phyloP scores from a whole-genome alignment of 2,888 invertebrate species.

The Baccha elongata region DNA sequence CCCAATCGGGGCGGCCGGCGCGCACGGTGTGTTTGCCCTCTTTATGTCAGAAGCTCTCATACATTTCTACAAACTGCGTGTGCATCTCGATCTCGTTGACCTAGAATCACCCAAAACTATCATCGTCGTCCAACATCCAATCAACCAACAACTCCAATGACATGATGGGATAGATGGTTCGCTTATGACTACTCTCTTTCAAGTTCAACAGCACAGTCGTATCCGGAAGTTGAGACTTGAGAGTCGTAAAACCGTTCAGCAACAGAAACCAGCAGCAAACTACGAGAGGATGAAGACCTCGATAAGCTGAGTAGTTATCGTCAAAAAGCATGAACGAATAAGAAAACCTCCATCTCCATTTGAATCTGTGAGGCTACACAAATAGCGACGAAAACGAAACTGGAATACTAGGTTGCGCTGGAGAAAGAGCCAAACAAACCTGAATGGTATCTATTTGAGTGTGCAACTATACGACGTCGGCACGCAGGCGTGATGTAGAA shows the following conservation, averaged over 20 bases:
- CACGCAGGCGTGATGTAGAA: slow-evolving; percentile 72
- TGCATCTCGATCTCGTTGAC: slow-evolving; percentile 61
- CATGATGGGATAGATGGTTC: slow-evolving; percentile 50
- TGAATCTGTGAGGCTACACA: slow-evolving; percentile 9
- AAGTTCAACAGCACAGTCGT: slow-evolving; percentile 41
- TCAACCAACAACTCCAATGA: slow-evolving; percentile 37
- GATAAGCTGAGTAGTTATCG: slow-evolving; percentile 45
- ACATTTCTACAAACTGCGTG: background rate
- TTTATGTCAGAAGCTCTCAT: slow-evolving; percentile 16
- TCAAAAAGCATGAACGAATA: slow-evolving; percentile 17
- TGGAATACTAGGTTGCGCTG: slow-evolving; percentile 70
- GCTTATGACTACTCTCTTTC: slow-evolving; percentile 48
- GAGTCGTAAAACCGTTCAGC: slow-evolving; percentile 43
- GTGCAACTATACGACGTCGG: slow-evolving; percentile 13
- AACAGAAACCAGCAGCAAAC: slow-evolving; percentile 6
- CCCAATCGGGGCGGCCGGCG: too few relatives aligned
- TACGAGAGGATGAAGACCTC: slow-evolving; percentile 56
- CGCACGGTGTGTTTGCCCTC: slow-evolving; percentile 35
- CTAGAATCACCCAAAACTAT: slow-evolving; percentile 56
- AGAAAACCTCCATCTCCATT: slow-evolving; percentile 27
- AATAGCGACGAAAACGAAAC: slow-evolving; percentile 65
- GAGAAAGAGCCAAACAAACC: slow-evolving; percentile 70
- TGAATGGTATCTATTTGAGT: slow-evolving; percentile 31
- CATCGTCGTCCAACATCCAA: slow-evolving; percentile 2
- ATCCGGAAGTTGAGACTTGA: slow-evolving; percentile 69